Base-by-base conservation (phyloP, 2,113 vertebrate genomes). In the Butorides virescens region DNA sequence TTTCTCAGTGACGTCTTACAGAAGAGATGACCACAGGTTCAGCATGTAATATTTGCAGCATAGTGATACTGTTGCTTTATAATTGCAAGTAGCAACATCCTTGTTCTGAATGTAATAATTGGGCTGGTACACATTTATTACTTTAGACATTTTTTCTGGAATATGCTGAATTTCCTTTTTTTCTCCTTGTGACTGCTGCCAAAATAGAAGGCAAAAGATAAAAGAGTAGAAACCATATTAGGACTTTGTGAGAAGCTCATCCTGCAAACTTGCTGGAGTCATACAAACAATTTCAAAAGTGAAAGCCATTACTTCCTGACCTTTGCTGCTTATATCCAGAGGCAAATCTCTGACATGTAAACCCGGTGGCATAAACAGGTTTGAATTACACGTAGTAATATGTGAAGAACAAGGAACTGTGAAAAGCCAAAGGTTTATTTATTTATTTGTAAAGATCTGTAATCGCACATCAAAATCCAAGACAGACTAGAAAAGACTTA, bases 361-460 rank as follows among this genome's bases (percentile, higher is more conserved):
- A 81, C 74, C 44, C 84, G 80, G 47, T 67, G 78, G 86, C 93
- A 86, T 83, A 75, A 94, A 78, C 92, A 90, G 37, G 42, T 94
- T 93, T 95, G 90, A 90, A 90, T 96, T 97, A 52, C 92, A 95
- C 49, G 1, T 84, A 90, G 73, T 73, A 79, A 72, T 91, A 97
- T 95, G 95, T 96, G 93, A 97, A 88, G 81, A 85, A 61, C 47
- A 74, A 88, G 49, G 37, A 97, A 47, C 78, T 95, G 95, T 96
- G 87, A 97, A 97, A 97, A 97, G 22, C 37, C 55, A 83, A 94
- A 92, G 66, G 58, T 95, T 96, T 86, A 4, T 67, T 86, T 86
- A 25, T 95, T 63, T 93, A 11, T 89, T 94, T 81, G 26, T 85
- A 79, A 83, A 88, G 77, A 52, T 93, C 58, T 93, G 67, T 80